Base-by-base conservation (phyloP, 2,113 vertebrate species). In the Oncorhynchus keta region DNA sequence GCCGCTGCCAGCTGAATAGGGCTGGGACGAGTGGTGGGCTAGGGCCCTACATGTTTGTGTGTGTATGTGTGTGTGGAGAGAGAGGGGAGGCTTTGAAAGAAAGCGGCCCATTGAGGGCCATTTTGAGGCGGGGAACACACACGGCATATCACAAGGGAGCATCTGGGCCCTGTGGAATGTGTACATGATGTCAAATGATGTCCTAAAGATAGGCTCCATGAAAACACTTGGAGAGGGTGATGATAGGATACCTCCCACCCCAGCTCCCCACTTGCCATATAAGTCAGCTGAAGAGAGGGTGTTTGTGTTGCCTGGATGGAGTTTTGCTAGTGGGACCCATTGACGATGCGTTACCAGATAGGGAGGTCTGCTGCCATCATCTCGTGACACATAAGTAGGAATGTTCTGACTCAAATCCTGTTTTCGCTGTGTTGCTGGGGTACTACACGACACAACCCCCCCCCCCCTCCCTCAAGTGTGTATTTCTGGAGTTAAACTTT, bases 151-250 rank as follows among this genome's bases (percentile, higher is more conserved):
- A 93, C 85, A 91, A 90, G 90, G 88, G 87, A 90, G 88, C 90
- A 92, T 91, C 90, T 92, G 91, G 59, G 68, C 88, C 88, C 84
- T 78, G 76, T 90, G 81, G 90, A 91, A 92, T 92, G 87, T 91
- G 91, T 90, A 88, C 85, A 91, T 89, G 90, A 91, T 91, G 90
- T 91, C 89, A 90, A 92, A 86, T 91, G 89, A 92, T 90, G 80
- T 89, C 87, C 87, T 55, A 91, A 90, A 92, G 87, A 92, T 91
- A 92, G 90, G 74, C 86, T 75, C 84, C 85, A 90, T 86, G 81
- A 88, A 87, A 84, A 68, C 59, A 62, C 20, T 55, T 65, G 1
- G 67, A 76, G 73, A 80, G 73, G 85, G 81, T 85, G 83, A 88
- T 85, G 84, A 89, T 45, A 45, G 88, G 86, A 76, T 76, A 76